A percentile compares a stretch with the other conserved stretches of the same genome.
Conservation (phyloP, 2,797 vertebrate genomes). For the Ammospiza maritima region DNA sequence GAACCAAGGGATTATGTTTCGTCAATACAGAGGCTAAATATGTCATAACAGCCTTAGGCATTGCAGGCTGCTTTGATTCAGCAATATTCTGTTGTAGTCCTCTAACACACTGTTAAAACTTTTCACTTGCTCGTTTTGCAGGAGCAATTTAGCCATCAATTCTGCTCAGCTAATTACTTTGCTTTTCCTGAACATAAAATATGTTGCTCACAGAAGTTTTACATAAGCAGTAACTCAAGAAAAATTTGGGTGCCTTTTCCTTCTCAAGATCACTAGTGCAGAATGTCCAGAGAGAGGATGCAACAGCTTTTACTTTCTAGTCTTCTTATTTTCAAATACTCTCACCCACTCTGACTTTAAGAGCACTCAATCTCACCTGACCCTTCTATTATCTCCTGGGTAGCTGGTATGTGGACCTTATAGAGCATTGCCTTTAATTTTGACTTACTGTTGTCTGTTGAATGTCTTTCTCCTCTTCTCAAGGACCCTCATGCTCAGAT, state of each 20-base stretch:
- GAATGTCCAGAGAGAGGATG: neutral
- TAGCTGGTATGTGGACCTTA: neutral
- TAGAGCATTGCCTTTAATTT: neutral
- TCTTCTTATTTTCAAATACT: neutral
- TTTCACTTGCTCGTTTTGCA: neutral
- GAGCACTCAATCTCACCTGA: neutral
- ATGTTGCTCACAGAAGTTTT: neutral
- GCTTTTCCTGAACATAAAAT: neutral
- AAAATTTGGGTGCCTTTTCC: neutral
- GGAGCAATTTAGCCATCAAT: neutral
- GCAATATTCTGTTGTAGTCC: neutral
- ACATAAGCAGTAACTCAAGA: neutral
- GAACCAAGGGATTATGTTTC: neutral
- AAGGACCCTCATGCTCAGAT: neutral
- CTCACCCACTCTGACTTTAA: neutral
- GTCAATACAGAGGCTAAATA: neutral
- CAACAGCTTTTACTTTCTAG: neutral
- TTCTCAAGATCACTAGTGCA: neutral
- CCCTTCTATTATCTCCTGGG: neutral
- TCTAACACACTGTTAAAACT: neutral
- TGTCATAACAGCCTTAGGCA: neutral
- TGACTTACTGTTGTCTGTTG: neutral
- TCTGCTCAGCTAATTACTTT: neutral
- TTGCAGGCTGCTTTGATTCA: neutral
- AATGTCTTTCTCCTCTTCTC: neutral